phyloP scores from a whole-genome alignment of 2,797 vertebrate species.

The Enteromius paludinosus region DNA sequence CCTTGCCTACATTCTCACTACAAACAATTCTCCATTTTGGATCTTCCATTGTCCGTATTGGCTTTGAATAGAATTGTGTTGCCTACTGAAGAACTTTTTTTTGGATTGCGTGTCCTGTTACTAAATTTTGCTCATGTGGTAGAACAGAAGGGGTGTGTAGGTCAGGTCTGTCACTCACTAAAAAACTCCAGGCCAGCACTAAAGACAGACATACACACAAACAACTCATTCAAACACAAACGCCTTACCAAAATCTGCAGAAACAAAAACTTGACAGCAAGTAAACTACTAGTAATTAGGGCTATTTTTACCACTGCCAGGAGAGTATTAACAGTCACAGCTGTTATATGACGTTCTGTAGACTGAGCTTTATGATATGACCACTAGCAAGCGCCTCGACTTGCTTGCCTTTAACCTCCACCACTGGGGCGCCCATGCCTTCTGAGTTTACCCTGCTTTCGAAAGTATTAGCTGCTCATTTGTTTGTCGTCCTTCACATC shows the following conservation, averaged over 20 bases:
- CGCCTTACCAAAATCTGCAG: slow-evolving; percentile 54
- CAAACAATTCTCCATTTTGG: slow-evolving; percentile 15
- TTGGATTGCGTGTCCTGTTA: slow-evolving; percentile 32
- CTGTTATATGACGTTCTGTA: slow-evolving; percentile 53
- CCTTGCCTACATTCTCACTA: slow-evolving; percentile 33
- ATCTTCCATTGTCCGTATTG: slow-evolving; percentile 45
- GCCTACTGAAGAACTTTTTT: slow-evolving; percentile 42
- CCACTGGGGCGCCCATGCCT: slow-evolving; percentile 66
- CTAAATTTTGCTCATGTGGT: slow-evolving; percentile 25
- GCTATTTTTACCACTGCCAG: slow-evolving; percentile 67
- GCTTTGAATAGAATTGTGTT: slow-evolving; percentile 30
- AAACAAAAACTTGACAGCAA: slow-evolving; percentile 50
- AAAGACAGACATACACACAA: slow-evolving; percentile 57
- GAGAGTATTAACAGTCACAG: slow-evolving; percentile 57
- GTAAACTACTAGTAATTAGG: slow-evolving; percentile 50
- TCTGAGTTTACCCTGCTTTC: slow-evolving; percentile 54
- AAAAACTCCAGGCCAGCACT: slow-evolving; percentile 47
- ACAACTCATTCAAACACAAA: slow-evolving; percentile 35
- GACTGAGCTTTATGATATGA: slow-evolving; percentile 51
- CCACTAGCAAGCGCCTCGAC: slow-evolving; percentile 65
- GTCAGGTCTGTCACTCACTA: slow-evolving; percentile 43
- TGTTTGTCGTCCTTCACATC: slow-evolving; percentile 50
- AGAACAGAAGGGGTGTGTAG: slow-evolving; percentile 38
- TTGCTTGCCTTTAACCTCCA: slow-evolving; percentile 76
- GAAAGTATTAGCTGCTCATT: slow-evolving; percentile 48